phyloP scores from a whole-genome alignment of 2,888 invertebrate species.

The Lasioglossum marginatum region DNA sequence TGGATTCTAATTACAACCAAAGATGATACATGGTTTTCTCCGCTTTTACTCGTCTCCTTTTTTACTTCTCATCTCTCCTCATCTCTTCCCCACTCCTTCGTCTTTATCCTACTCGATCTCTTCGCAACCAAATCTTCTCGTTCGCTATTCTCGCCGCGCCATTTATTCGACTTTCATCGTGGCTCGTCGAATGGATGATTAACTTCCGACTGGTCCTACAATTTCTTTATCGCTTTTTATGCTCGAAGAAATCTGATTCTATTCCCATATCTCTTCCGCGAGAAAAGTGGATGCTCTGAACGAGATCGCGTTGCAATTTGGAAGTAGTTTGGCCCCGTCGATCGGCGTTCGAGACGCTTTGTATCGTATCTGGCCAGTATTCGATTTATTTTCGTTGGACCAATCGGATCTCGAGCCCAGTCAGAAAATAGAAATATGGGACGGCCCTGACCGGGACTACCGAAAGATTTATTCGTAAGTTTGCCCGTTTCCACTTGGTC shows the following conservation, averaged over 20 bases:
- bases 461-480: slow-evolving; percentile 77
- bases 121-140: slow-evolving; percentile 38
- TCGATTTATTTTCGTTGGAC: slow-evolving; percentile 44
- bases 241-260: slow-evolving; percentile 70
- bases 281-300: no score
- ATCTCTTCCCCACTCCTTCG: neutral
- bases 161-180: slow-evolving; percentile 11
- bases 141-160: neutral
- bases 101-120: slow-evolving; percentile 34
- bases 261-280: neutral
- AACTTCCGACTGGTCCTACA: slow-evolving; percentile 69
- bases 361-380: slow-evolving; percentile 6
- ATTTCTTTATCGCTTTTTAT: neutral
- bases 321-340: neutral
- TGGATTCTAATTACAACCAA: slow-evolving; percentile 78
- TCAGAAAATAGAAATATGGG: slow-evolving; percentile 60
- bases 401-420: slow-evolving; percentile 17
- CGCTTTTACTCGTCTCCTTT: slow-evolving; percentile 40
- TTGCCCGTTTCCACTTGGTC: slow-evolving; percentile 71
- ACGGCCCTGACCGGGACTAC: slow-evolving; percentile 49
- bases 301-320: neutral
- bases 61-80: slow-evolving; percentile 12
- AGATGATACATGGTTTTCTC: slow-evolving; percentile 68
- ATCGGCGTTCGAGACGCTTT: neutral
- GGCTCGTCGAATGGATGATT: slow-evolving; percentile 63